Conservation (phyloP, 1,140 invertebrate species). For the Aricia agestis region DNA sequence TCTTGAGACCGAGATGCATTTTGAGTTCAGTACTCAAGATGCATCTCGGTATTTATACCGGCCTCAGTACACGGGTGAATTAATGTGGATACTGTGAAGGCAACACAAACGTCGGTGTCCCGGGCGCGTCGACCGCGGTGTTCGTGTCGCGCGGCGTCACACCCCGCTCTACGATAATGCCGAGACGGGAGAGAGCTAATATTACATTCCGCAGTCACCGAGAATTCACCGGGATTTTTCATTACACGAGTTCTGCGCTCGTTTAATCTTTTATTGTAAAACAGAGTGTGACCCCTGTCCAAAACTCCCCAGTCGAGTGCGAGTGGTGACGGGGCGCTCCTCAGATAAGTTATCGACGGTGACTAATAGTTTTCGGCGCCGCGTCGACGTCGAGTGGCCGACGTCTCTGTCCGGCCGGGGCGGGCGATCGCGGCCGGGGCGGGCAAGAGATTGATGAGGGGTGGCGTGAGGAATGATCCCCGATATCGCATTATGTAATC, state of each 20-base stretch:
- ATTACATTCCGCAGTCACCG: not conserved
- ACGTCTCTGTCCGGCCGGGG: not conserved
- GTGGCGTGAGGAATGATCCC: not conserved
- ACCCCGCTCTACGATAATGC: not conserved
- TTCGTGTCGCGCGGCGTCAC: no score
- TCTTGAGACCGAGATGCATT: no score
- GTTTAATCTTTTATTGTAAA: not conserved
- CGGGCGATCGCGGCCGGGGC: no score
- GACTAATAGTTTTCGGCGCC: not conserved
- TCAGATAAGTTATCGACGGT: not conserved
- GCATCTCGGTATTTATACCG: no score
- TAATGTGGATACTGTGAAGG: not conserved
- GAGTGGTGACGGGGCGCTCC: not conserved
- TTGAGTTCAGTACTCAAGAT: no score
- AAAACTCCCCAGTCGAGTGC: not conserved
- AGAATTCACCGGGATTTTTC: not conserved
- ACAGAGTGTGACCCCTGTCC: no score
- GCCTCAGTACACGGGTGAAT: not conserved
- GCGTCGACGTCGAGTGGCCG: not conserved
- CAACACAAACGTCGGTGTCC: no score
- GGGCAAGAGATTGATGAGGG: not conserved
- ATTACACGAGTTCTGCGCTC: not conserved
- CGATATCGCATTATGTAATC: conserved; percentile 3
- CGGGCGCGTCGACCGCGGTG: no score
- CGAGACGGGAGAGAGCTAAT: not conserved